A percentile compares a stretch with the other conserved stretches of the same genome.
Evolutionary conservation across 2,888 invertebrate species (phyloP).

Genomic region (Formica aserva): DNA sequence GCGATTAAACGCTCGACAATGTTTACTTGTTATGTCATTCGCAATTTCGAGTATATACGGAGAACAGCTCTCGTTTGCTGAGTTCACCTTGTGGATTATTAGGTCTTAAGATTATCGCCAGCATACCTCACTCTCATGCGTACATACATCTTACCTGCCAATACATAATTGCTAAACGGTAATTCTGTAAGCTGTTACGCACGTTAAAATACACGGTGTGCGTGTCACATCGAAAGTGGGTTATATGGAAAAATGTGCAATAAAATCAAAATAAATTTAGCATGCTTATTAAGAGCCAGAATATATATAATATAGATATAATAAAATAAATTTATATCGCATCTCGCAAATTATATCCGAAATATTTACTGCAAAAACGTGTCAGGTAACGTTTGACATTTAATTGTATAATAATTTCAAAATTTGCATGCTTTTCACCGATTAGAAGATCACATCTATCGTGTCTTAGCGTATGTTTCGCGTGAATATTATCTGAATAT

Average conservation of each 20-base stretch:
- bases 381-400: neutral
- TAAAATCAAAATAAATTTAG: constrained; percentile 11
- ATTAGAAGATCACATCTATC: neutral
- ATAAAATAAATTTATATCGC: neutral
- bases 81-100: neutral
- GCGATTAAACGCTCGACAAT: neutral
- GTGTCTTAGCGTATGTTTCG: no score
- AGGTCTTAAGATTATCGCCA: neutral
- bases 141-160: neutral
- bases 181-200: neutral
- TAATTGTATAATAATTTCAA: neutral
- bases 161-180: neutral
- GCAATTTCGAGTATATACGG: neutral
- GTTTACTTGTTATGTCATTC: constrained; percentile 1
- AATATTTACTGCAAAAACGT: neutral
- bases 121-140: neutral
- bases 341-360: neutral
- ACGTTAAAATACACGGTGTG: neutral
- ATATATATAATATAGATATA: no score
- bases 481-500: neutral
- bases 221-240: neutral
- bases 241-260: neutral
- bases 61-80: neutral
- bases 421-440: neutral
- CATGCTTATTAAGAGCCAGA: no score